Conservation (phyloP, 2,113 vertebrate species). For the Nothoprocta perdicaria region DNA sequence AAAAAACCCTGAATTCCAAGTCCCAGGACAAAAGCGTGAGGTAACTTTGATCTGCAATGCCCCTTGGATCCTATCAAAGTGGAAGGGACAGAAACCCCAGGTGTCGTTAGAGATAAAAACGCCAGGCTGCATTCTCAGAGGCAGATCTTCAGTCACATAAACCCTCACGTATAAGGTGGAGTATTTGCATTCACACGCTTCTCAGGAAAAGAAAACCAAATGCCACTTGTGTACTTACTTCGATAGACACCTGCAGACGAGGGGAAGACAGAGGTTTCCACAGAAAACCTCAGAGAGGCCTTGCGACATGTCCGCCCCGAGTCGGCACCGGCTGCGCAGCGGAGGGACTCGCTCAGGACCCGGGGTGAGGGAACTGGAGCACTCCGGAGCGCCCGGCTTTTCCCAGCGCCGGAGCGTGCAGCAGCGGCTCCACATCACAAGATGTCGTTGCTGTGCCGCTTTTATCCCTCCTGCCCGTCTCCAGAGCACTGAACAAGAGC, state of each 20-base stretch:
- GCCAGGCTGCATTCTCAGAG: rapidly evolving
- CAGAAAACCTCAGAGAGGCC: no score
- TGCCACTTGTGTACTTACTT: background rate
- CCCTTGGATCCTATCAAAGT: background rate
- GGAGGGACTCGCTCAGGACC: no score
- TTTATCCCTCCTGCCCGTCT: background rate
- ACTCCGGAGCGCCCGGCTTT: background rate
- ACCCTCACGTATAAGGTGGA: background rate
- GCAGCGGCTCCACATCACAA: conserved; percentile 9
- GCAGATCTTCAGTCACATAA: background rate
- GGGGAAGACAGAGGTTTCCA: background rate
- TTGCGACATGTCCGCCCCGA: no score
- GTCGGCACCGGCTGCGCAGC: no score
- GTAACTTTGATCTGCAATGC: background rate
- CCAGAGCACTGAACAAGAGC: background rate
- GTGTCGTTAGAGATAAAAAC: background rate
- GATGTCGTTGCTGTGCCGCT: conserved; percentile 63
- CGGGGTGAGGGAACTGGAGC: background rate
- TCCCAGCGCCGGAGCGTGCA: background rate
- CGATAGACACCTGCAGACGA: background rate
- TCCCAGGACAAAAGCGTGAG: background rate
- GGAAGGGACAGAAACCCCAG: background rate
- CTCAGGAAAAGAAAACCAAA: background rate
- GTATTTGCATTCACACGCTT: background rate
- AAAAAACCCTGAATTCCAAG: background rate